These are phyloP conservation scores for Volucella zonaria DNA, from an alignment of 2,888 invertebrate species.

Conservation along the genomic window DNA sequence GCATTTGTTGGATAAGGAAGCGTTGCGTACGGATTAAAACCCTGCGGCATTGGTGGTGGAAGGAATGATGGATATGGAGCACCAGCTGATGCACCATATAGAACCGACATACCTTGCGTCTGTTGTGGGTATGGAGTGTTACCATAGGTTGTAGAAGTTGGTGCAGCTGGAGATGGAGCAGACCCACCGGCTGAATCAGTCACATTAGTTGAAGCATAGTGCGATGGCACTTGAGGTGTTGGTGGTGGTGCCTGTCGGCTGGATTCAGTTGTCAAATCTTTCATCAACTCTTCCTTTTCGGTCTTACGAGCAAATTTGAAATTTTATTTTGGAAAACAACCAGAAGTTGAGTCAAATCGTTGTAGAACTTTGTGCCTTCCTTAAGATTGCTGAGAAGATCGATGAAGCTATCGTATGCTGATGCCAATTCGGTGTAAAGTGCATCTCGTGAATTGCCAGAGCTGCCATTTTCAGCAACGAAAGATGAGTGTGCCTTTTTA, in stretches of 20 bases:
- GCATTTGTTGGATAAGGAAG: slow-evolving; percentile 89
- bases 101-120: slow-evolving; percentile 89
- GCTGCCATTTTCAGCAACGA: slow-evolving; percentile 86
- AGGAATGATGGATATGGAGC: slow-evolving; percentile 88
- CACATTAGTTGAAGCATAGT: slow-evolving; percentile 83
- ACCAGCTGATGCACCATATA: slow-evolving; percentile 84
- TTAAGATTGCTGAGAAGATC: slow-evolving; percentile 95
- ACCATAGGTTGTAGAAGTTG: slow-evolving; percentile 80
- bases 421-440: slow-evolving; percentile 92
- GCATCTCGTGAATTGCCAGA: slow-evolving; percentile 88
- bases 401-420: slow-evolving; percentile 95
- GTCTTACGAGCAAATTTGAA: slow-evolving; percentile 98
- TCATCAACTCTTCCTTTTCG: slow-evolving; percentile 98
- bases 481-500: slow-evolving; percentile 83
- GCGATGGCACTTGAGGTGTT: slow-evolving; percentile 85
- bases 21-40: slow-evolving; percentile 93
- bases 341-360: slow-evolving; percentile 95
- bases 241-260: slow-evolving; percentile 85
- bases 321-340: slow-evolving; percentile 98
- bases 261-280: slow-evolving; percentile 94
- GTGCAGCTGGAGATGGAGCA: slow-evolving; percentile 76
- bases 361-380: slow-evolving; percentile 98
- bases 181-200: slow-evolving; percentile 76
- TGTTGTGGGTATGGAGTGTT: slow-evolving; percentile 88
- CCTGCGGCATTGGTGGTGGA: slow-evolving; percentile 91